Base-by-base conservation (phyloP, 2,797 vertebrate genomes). In the Setipinna tenuifilis region DNA sequence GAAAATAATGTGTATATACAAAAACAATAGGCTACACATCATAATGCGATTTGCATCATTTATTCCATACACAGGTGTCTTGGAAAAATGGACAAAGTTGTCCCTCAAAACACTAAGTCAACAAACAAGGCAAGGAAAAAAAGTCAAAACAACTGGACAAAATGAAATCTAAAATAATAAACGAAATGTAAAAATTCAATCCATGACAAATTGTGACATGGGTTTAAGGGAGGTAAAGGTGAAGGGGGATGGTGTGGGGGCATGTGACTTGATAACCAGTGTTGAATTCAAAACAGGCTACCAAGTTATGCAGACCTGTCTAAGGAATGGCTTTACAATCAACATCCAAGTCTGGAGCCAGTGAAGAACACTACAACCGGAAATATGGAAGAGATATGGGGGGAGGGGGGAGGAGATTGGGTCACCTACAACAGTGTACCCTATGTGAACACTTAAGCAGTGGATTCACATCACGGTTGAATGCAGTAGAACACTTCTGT, bases 51-150 rank as follows among this genome's bases (percentile, higher is more conserved):
- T 90, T 90, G 87, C 75, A 90, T 92, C 83, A 91, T 95, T 95
- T 95, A 96, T 94, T 96, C 88, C 46, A 89, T 92, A 92, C 93
- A 94, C 90, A 95, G 92, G 91, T 93, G 91, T 94, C 93, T 92
- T 87, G 58, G 86, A 92, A 85, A 93, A 92, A 92, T 89, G 90
- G 92, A 93, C 90, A 75, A 31, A 89, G 81, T 81, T 85, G 90
- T 90, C 35, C 90, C 90, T 91, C 83, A 91, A 90, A 87, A 93
- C 81, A 85, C 91, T 92, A 89, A 86, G 89, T 91, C 86, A 91
- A 86, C 92, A 87, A 94, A 87, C 83, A 92, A 31, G 87, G 93
- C 85, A 90, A 84, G 81, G 44, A 86, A 86, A 80, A 85, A 89
- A 44, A 90, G 90, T 90, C 86, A 90, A 91, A 93, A 91, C 68